Evolutionary conservation across 2,113 vertebrate species (phyloP).

Genomic region (Ivindomyrus marchei): DNA sequence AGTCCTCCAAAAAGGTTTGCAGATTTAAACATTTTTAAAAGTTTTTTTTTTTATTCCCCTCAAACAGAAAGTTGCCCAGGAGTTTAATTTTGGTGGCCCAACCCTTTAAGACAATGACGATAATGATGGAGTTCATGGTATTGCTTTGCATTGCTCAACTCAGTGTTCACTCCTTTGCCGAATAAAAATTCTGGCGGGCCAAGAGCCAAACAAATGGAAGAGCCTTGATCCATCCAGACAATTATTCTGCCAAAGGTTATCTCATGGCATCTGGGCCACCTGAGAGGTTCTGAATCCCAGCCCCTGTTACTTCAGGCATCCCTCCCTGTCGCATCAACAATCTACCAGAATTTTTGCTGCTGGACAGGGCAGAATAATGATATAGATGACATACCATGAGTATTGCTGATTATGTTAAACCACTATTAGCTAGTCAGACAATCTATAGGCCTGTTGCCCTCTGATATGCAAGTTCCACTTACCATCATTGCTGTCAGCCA

Average conservation of each 20-base stretch:
- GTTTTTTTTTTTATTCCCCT: neutral
- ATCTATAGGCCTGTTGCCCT: neutral
- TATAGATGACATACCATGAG: neutral
- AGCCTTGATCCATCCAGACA: neutral
- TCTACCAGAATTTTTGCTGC: neutral
- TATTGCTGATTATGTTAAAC: neutral
- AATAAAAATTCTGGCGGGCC: neutral
- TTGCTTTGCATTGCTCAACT: neutral
- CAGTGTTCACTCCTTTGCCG: neutral
- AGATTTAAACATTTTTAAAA: neutral
- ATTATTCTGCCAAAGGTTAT: neutral
- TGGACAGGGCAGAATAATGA: neutral
- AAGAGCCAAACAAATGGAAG: neutral
- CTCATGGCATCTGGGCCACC: neutral
- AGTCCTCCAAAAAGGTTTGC: neutral
- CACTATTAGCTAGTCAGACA: neutral
- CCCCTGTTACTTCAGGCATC: neutral
- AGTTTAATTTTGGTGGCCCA: neutral
- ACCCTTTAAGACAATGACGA: neutral
- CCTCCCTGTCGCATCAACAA: neutral
- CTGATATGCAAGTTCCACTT: conserved; percentile 38
- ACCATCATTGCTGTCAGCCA: conserved; percentile 75
- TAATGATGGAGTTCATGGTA: neutral
- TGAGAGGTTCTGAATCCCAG: neutral
- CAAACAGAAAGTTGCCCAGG: neutral